phyloP scores from a whole-genome alignment of 2,797 vertebrate genomes.

The Cossypha niveicapilla region DNA sequence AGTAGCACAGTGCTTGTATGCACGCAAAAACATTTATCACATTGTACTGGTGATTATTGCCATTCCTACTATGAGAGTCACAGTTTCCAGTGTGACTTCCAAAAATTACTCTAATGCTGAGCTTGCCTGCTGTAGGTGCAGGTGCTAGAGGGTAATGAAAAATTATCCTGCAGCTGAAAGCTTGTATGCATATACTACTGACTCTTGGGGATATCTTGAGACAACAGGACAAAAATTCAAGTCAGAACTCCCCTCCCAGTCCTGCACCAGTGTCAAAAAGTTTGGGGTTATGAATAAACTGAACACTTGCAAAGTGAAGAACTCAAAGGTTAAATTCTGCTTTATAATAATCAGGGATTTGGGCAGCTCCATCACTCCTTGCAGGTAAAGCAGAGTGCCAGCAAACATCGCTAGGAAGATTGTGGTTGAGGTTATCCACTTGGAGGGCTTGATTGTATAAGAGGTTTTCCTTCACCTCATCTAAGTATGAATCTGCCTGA shows the following conservation, averaged over 20 bases:
- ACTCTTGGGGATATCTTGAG: neutral
- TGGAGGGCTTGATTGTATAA: constrained; percentile 28
- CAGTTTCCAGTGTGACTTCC: neutral
- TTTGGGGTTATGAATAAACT: neutral
- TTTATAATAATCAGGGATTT: neutral
- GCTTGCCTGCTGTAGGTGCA: neutral
- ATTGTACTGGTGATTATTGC: neutral
- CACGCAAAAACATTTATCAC: neutral
- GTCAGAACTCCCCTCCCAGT: rapidly evolving
- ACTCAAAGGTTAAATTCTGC: neutral
- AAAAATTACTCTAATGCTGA: neutral
- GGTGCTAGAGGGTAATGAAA: neutral
- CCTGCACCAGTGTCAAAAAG: neutral
- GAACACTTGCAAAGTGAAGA: neutral
- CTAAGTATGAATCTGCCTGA: neutral
- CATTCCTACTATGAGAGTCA: rapidly evolving
- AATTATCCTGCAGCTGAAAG: neutral
- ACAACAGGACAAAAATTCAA: neutral
- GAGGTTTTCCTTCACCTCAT: constrained; percentile 38
- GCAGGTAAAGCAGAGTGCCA: neutral
- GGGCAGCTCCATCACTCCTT: neutral
- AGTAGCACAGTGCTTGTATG: neutral
- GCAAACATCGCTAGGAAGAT: neutral
- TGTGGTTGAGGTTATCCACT: neutral
- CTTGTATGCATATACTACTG: neutral